Evolutionary conservation across 2,888 invertebrate species (phyloP), one percentile per base, ranked within the genome.

Genomic region (Prostheceraeus crozeri): DNA sequence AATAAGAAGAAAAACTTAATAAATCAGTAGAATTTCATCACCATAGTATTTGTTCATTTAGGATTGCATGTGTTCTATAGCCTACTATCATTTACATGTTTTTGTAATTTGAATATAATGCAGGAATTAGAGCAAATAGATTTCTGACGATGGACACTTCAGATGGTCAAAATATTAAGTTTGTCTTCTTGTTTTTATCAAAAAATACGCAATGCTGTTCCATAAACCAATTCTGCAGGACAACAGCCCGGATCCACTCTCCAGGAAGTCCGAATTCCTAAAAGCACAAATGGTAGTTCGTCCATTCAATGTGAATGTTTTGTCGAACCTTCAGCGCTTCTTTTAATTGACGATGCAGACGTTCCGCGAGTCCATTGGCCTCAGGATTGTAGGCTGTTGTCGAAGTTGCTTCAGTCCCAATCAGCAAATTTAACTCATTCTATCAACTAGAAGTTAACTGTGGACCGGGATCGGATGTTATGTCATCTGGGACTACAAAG

Each of bases 331-430:
- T 69, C 19, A 75, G 62, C 0, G 77, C 71, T 1, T 73, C 67
- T 66, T 75, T 77, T 55, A 77, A 62, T 6, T 70, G 68, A 1
- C 77, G 65, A 62, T 78, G 77, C 57, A 72, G 70, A 2, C 75
- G 64, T 62, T 78, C 75, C 2, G 77, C 68, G 54, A 76, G 67
- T 1, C 75, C 76, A 56, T 78, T 77, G 0, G 72, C 64, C 36
- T 69, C 66, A 25, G 76, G 40, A 25, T 62, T 19, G 21, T 59
- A 57, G 30, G 57, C 36, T 21, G 36, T 35, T 11, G 56, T 56
- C 16, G 23, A 54, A 23, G 23, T 19, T 21, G 23, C 19, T 33
- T 28, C 30, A 14, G 30, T 23, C 27, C 59, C 59, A 21, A 59
- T 31, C 16, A 59, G 31, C 30, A 27, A 3, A 23, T 28, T 19